Conservation (phyloP, 1,140 invertebrate species). For the Neotoxoptera formosana region DNA sequence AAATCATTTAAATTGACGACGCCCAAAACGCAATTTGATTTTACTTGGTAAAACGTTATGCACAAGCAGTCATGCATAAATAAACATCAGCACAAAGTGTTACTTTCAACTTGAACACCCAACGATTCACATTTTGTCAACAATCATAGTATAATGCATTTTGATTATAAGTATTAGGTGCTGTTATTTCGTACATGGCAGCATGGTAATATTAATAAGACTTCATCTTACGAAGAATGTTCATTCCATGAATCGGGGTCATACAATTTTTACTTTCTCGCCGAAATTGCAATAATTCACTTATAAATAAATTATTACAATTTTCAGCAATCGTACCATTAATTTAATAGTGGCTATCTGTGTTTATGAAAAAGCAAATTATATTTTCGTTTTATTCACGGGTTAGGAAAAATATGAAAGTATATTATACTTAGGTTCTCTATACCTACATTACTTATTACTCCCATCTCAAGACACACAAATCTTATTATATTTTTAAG, state of each 20-base stretch:
- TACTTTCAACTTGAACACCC: not conserved
- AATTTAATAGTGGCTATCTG: not conserved
- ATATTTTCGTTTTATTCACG: not conserved
- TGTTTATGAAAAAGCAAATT: not conserved
- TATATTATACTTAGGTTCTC: not conserved
- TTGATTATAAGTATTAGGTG: not conserved
- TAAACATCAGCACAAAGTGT: not conserved
- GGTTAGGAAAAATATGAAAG: not conserved
- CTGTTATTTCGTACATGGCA: not conserved
- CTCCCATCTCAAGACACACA: too few species aligned
- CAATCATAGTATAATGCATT: not conserved
- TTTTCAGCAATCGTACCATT: not conserved
- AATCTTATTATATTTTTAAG: too few species aligned
- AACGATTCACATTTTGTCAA: not conserved
- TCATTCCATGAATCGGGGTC: not conserved
- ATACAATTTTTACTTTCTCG: slow-evolving; percentile 23
- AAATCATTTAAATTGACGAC: not conserved
- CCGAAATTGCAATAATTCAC: not conserved
- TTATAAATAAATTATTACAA: not conserved
- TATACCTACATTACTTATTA: too few species aligned
- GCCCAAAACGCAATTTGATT: not conserved
- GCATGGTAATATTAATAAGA: not conserved
- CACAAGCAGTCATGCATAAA: not conserved
- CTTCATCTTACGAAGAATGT: slow-evolving; percentile 17
- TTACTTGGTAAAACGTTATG: not conserved